phyloP scores from a whole-genome alignment of 2,888 invertebrate species.

The Amiota mariae region DNA sequence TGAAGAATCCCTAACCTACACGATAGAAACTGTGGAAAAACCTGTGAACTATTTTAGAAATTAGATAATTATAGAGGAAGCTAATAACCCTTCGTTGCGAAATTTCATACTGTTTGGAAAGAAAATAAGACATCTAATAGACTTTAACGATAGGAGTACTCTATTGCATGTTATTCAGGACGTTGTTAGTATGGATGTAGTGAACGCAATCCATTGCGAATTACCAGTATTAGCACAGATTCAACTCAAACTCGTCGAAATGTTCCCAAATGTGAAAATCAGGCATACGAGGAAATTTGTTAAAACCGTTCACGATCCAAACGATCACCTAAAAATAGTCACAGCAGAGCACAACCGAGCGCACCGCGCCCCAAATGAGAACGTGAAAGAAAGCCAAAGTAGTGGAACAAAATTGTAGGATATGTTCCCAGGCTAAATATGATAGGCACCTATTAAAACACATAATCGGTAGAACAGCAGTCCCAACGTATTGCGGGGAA shows the following conservation, averaged over 20 bases:
- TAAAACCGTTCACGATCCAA: neutral
- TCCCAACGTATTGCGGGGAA: neutral
- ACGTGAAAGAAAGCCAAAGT: neutral
- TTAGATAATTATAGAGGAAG: neutral
- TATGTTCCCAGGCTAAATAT: neutral
- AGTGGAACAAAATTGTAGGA: neutral
- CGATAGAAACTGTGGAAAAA: neutral
- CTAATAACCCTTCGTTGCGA: too few relatives aligned
- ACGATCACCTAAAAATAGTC: neutral
- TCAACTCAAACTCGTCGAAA: neutral
- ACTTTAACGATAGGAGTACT: neutral
- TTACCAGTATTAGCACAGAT: neutral
- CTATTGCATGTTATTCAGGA: neutral
- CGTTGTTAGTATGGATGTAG: neutral
- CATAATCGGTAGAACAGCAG: neutral
- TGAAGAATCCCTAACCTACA: too few relatives aligned
- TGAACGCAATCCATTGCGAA: neutral
- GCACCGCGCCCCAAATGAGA: neutral
- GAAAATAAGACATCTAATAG: neutral
- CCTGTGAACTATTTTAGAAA: neutral
- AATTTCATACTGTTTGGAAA: slow-evolving; percentile 1
- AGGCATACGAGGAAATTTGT: neutral
- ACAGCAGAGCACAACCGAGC: neutral
- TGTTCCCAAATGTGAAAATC: neutral
- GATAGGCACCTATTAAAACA: neutral